Percentiles rank a stretch among this genome's conserved stretches.
Evolutionary conservation across 2,797 vertebrate genomes (phyloP).

Genomic region (Tapirus indicus): DNA sequence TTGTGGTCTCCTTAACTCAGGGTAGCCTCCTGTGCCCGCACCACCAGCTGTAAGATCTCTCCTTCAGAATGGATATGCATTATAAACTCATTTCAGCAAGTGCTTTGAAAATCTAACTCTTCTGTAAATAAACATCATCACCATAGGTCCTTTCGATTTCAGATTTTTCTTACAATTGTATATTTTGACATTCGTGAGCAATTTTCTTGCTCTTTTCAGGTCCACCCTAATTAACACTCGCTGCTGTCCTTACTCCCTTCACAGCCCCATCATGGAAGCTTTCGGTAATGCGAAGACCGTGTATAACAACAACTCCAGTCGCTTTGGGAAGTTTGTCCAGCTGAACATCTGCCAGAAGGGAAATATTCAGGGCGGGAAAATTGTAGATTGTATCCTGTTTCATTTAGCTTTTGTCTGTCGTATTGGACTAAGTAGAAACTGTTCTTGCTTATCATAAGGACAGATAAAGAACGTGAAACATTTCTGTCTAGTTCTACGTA

Average conservation of each 20-base stretch:
- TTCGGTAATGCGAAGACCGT: constrained; percentile 98
- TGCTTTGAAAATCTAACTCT: not conserved
- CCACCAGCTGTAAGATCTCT: not conserved
- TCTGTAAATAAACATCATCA: not conserved
- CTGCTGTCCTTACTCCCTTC: not conserved
- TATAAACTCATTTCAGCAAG: not conserved
- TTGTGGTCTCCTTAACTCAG: accelerated
- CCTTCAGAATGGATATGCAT: accelerated
- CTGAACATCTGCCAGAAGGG: constrained; percentile 96
- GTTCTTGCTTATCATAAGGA: not conserved
- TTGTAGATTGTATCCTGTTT: constrained; percentile 98
- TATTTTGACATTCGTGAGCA: not conserved
- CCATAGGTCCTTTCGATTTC: not conserved
- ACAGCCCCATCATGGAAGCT: constrained; percentile 98
- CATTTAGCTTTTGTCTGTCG: not conserved
- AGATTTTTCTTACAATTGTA: accelerated
- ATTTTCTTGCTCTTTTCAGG: accelerated
- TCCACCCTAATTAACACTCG: not conserved
- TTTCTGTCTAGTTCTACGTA: not conserved
- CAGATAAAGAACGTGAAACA: not conserved
- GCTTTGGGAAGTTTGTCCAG: constrained; percentile 98
- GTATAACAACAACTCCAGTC: constrained; percentile 99
- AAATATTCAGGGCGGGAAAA: constrained; percentile 97
- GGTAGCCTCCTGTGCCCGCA: accelerated
- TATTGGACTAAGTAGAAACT: accelerated